Evolutionary conservation across 64 coral and sea anemone species (phyloP).

Genomic region (Pocillopora damicornis): DNA sequence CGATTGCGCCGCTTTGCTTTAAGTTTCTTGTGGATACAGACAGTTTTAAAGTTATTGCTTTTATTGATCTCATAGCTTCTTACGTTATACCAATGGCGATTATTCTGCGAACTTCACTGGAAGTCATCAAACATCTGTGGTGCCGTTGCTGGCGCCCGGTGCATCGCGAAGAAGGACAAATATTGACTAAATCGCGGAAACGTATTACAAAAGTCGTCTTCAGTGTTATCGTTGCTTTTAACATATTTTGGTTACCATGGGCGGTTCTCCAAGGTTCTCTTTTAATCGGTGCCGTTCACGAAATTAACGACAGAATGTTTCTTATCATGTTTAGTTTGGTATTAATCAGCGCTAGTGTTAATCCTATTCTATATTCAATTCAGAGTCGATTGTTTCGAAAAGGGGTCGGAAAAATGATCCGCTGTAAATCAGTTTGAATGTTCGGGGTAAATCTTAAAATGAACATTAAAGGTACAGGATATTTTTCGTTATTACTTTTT

Average conservation of each 20-base stretch:
- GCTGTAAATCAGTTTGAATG: not conserved
- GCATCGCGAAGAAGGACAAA: not conserved
- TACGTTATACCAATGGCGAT: constrained; percentile 38
- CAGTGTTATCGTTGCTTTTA: constrained; percentile 39
- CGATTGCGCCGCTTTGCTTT: not conserved
- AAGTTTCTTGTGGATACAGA: not conserved
- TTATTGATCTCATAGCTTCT: constrained; percentile 20
- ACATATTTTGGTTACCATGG: constrained; percentile 56
- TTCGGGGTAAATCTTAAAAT: not conserved
- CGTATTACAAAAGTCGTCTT: constrained; percentile 45
- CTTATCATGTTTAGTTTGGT: constrained; percentile 1
- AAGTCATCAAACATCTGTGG: constrained; percentile 44
- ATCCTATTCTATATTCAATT: constrained; percentile 55
- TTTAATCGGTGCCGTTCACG: constrained; percentile 12
- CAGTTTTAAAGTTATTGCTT: not conserved
- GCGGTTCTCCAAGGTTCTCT: constrained; percentile 26
- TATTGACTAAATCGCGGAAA: constrained; percentile 24
- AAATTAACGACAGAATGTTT: not conserved
- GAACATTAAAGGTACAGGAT: not conserved
- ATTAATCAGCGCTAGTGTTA: constrained; percentile 16
- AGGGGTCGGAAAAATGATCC: constrained; percentile 28
- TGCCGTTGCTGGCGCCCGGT: not conserved
- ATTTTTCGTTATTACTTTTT: not conserved
- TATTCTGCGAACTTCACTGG: constrained; percentile 37
- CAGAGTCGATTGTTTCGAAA: constrained; percentile 32